A percentile compares a stretch with the other conserved stretches of the same genome.
Evolutionary conservation across 2,888 invertebrate species (phyloP).

Genomic region (Cryptocephalus moraei): DNA sequence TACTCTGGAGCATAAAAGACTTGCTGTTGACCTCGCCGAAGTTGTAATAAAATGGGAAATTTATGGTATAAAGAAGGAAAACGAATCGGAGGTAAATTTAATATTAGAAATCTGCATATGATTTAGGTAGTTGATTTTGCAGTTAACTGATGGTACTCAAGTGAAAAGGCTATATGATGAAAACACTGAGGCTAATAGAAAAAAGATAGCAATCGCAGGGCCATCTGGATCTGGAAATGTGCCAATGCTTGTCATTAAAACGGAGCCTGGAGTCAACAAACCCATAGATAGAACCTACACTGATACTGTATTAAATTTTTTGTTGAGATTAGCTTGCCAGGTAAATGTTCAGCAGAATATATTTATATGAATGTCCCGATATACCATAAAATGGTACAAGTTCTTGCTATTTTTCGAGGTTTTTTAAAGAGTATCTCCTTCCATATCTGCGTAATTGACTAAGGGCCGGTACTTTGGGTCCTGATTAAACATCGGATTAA

Average conservation of each 20-base stretch:
- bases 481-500: too few species aligned
- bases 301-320: constrained; percentile 84
- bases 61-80: constrained; percentile 39
- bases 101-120: too few species aligned
- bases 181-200: constrained; percentile 23
- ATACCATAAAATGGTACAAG: too few species aligned
- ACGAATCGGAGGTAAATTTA: constrained; percentile 30
- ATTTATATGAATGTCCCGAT: too few species aligned
- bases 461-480: too few species aligned
- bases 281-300: constrained; percentile 82
- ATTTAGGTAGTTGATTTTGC: constrained; percentile 1
- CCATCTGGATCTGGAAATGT: constrained; percentile 18
- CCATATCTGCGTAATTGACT: too few species aligned
- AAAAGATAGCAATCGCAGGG: constrained; percentile 30
- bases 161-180: constrained; percentile 33
- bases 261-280: constrained; percentile 60
- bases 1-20: constrained; percentile 80
- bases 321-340: constrained; percentile 86
- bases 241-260: constrained; percentile 29
- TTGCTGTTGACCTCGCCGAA: constrained; percentile 93
- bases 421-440: too few species aligned
- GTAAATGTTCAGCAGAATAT: constrained; percentile 35
- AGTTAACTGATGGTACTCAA: constrained; percentile 15
- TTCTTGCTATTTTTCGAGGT: too few species aligned
- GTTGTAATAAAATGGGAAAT: constrained; percentile 98